Base-by-base conservation (phyloP, 2,888 invertebrate genomes). In the Drymonia ruficornis region DNA sequence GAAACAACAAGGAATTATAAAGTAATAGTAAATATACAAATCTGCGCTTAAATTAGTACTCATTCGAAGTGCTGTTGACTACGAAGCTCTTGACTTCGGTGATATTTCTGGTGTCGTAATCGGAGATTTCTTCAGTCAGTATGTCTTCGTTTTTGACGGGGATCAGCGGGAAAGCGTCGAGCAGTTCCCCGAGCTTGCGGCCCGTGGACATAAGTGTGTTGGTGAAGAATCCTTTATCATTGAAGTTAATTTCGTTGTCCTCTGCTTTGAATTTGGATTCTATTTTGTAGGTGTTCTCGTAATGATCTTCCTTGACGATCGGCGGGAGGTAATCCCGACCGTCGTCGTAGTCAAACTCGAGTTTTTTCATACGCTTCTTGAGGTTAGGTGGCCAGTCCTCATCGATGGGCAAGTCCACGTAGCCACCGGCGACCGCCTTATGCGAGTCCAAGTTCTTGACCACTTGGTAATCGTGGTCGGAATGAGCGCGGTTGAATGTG, bases 321-420 rank as follows among this genome's bases (percentile, higher is more conserved):
- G 91, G 89, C 6, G 87, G 80, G 44, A 91, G 69, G 61, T 86
- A 91, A 13, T 90, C 90, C 48, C 76, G 76, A 1, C 91, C 93
- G 55, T 90, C 87, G 7, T 81, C 90, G 69, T 83, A 85, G 63
- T 91, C 89, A 56, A 92, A 91, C 50, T 91, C 81, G 1, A 84
- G 70, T 46, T 85, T 88, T 88, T 91, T 92, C 83, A 91, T 89
- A 31, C 91, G 86, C 53, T 90, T 88, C 66, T 91, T 91, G 40
- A 87, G 75, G 49, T 92, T 93, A 0, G 94, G 94, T 0, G 94
- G 94, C 94, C 94, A 94, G 69, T 93, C 93, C 63, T 94, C 94
- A 65, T 94, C 94, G 52, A 94, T 87, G 4, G 94, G 94, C 5
- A 94, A 86, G 75, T 94, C 94, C 43, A 93, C 86, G 83, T 94